phyloP scores from a whole-genome alignment of 2,113 vertebrate species.

The Geococcyx californianus region DNA sequence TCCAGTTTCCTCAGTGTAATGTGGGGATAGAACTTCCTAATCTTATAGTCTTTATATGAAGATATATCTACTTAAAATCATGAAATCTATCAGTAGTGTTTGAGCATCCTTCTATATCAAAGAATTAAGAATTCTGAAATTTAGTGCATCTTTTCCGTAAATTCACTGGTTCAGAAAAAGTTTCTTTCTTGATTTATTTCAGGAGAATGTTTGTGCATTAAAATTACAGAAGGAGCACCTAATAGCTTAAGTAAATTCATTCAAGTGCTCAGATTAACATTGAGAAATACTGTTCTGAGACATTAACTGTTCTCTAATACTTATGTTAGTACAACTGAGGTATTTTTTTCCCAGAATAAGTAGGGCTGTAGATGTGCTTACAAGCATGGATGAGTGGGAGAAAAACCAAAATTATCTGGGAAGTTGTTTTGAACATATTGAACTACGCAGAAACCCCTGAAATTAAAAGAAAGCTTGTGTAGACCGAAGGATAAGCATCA shows the following conservation, averaged over 20 bases:
- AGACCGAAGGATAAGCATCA: neutral
- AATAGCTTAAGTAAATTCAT: neutral
- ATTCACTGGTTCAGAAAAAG: neutral
- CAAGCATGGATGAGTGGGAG: neutral
- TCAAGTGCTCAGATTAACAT: neutral
- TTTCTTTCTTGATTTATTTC: neutral
- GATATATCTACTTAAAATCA: neutral
- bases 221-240: neutral
- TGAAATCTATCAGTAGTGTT: neutral
- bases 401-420: neutral
- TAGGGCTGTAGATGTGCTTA: neutral
- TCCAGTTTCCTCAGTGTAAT: neutral
- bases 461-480: neutral
- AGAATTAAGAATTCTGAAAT: neutral
- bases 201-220: neutral
- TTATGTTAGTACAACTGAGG: neutral
- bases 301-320: neutral
- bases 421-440: neutral
- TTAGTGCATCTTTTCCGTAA: neutral
- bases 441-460: neutral
- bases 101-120: neutral
- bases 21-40: neutral
- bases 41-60: neutral
- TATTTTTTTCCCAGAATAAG: neutral
- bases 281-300: neutral